Base-by-base conservation (phyloP, 1,140 invertebrate species). In the Pseudachorutes palmiensis region DNA sequence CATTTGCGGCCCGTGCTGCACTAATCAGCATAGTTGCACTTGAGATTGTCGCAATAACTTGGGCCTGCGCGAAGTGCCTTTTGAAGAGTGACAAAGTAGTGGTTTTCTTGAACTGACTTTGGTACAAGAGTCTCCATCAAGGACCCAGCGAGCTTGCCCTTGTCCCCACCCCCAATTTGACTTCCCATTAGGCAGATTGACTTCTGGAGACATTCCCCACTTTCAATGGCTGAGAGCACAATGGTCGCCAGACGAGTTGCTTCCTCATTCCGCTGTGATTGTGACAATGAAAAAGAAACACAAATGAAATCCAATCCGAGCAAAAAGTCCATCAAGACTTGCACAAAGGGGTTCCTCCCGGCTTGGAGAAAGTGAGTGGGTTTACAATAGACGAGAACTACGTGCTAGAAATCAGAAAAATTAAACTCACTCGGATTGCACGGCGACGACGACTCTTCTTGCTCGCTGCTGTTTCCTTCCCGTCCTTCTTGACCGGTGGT, bases 161-260 rank as follows among this genome's bases (percentile, higher is more conserved):
- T 55, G 28, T 45, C 28, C 1, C 29, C 48, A 3, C 32, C 62
- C 33, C 64, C 66, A 30, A 73, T 59, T 63, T 71, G 66, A 58
- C 28, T 69, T 41, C 69, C 69, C 24, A 71, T 26, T 28, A 65
- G 24, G 62, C 72, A 73, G 41, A 73, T 68, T 33, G 65, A 66
- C 41, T 65, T 67, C 32, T 73, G 69, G 45, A 73, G 63, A 55
- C 72, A 73, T 59, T 73, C 69, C 14, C 72, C 72, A 62, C 69
- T 69, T 32, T 68, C 59, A 22, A 73, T 61, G 32, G 72, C 72
- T 31, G 62, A 41, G 19, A 71, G 62, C 26, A 73, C 72, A 12
- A 73, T 65, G 24, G 67, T 26, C 2, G 72, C 65, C 41, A 73
- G 65, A 30, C 59, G 29, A 55, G 65, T 69, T 33, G 70, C 31